Base-by-base conservation (phyloP, 1,140 invertebrate species). In the Asobara japonica region DNA sequence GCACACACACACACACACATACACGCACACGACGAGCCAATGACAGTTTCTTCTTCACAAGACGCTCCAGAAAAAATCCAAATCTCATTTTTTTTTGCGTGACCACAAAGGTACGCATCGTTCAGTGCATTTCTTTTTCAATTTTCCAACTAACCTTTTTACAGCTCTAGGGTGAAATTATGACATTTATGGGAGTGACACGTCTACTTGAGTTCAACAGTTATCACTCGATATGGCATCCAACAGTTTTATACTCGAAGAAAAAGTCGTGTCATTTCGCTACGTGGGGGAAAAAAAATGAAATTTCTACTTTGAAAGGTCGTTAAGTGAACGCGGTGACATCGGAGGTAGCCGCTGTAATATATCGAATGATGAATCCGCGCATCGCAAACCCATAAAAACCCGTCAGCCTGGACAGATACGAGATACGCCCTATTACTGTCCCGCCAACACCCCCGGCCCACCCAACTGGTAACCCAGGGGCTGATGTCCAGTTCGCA, bases 391-490 rank as follows among this genome's bases (percentile, higher is more conserved):
- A 84, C 78, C 81, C 83, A 86, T 86, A 86, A 86, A 86, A 86
- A 83, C 80, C 82, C 84, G 82, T 86, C 83, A 86, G 80, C 71
- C 74, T 76, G 77, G 84, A 86, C 85, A 84, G 83, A 79, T 82
- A 84, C 83, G 85, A 85, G 84, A 85, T 87, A 86, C 84, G 84
- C 80, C 83, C 84, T 87, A 86, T 87, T 86, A 87, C 84, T 82
- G 83, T 84, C 82, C 51, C 80, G 76, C 79, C 79, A 82, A 81
- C 79, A 81, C 80, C 77, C 80, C 77, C 33, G 73, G 74, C 65
- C 41, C 20, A 45, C 13, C 51, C 51, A 56, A 56, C 51, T 56
- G 51, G 51, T 25, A 56, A 56, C 51, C 22, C 51, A 56, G 51
- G 51, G 51, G 51, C 51, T 56, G 75, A 76, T 78, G 78, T 81